Conservation (phyloP, 2,888 invertebrate genomes). For the Deilephila elpenor region DNA sequence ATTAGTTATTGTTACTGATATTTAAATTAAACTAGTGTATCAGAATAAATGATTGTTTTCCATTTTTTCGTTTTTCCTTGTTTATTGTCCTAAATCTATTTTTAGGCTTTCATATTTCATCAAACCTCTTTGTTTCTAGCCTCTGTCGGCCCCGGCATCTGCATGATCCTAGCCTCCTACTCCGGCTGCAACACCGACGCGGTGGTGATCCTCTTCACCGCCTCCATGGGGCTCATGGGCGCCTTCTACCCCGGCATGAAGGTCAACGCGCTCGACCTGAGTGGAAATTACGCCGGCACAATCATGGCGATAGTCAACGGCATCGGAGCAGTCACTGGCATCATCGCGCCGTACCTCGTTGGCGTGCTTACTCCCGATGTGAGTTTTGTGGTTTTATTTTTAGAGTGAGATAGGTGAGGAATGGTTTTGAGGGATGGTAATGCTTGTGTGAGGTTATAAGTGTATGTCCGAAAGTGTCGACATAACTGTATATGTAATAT, state of each 20-base stretch:
- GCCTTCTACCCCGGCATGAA: constrained; percentile 89
- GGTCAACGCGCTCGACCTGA: constrained; percentile 87
- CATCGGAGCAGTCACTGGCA: constrained; percentile 89
- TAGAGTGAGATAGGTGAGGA: not conserved
- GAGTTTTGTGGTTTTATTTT: constrained; percentile 57
- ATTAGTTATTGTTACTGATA: too few species aligned
- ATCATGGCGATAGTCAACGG: constrained; percentile 89
- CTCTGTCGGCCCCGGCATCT: constrained; percentile 87
- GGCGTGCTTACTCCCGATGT: constrained; percentile 87
- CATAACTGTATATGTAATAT: too few species aligned
- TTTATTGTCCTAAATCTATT: too few species aligned
- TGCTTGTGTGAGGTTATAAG: too few species aligned
- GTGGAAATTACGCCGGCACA: constrained; percentile 87
- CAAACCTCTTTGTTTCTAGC: constrained; percentile 64
- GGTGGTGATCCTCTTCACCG: constrained; percentile 86
- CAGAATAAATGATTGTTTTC: too few species aligned
- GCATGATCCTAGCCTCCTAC: constrained; percentile 88
- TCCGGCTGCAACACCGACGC: constrained; percentile 86
- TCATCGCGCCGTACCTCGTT: constrained; percentile 88
- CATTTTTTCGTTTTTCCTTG: too few species aligned
- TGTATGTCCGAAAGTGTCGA: too few species aligned
- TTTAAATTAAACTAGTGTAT: too few species aligned
- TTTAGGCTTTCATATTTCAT: too few species aligned
- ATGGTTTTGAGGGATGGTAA: too few species aligned
- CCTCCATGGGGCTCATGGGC: constrained; percentile 89